Percentiles rank a stretch among this genome's conserved stretches.
Conservation (phyloP, 2,888 invertebrate species). For the Altica lythri region DNA sequence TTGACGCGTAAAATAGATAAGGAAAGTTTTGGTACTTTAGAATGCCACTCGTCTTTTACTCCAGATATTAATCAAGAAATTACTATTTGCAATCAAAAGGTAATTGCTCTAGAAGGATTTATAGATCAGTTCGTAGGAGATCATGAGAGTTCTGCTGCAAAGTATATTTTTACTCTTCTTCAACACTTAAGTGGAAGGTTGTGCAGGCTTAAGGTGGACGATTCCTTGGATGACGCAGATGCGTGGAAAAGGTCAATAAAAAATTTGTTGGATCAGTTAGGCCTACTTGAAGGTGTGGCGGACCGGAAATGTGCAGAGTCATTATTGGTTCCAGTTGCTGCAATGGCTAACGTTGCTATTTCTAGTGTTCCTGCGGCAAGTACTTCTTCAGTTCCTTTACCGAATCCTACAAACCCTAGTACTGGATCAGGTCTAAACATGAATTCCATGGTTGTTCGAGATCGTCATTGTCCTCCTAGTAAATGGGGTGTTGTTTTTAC, state of each 20-base stretch:
- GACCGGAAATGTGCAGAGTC: neutral
- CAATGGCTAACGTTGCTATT: neutral
- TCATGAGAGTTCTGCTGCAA: neutral
- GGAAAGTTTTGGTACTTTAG: neutral
- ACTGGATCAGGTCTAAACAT: too few species aligned
- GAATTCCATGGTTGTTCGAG: neutral
- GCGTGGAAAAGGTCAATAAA: neutral
- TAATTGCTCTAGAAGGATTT: neutral
- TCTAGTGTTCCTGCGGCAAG: neutral
- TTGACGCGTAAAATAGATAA: neutral
- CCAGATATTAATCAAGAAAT: constrained; percentile 2
- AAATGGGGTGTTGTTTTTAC: neutral
- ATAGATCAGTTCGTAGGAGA: neutral
- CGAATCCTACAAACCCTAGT: too few species aligned
- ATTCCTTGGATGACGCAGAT: neutral
- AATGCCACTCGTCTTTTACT: neutral
- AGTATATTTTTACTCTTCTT: neutral
- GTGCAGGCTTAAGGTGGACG: neutral
- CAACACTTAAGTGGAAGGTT: neutral
- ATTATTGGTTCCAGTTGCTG: neutral
- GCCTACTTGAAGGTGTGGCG: neutral
- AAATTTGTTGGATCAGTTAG: neutral
- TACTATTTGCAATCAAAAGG: neutral
- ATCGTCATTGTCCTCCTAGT: neutral
- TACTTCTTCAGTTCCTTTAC: neutral